Base-by-base conservation (phyloP, 2,888 invertebrate species). In the Dendrolimus houi region DNA sequence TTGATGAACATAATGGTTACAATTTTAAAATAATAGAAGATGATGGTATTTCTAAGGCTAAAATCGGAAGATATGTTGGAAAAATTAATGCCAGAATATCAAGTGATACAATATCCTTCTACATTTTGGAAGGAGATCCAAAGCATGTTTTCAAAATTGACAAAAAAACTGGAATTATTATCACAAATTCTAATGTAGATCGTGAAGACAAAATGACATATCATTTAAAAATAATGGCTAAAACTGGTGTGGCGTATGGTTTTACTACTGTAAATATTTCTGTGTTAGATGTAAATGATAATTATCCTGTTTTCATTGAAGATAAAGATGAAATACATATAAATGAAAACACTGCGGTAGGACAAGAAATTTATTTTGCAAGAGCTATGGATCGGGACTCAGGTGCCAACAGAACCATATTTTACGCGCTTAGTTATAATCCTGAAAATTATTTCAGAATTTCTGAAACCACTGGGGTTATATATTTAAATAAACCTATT, bases 271-370 rank as follows among this genome's bases (percentile, higher is more conserved):
- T 97, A 0, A 96, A 95, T 73, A 93, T 99, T 64, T 94, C 94
- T 1, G 92, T 99, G 7, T 83, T 94, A 53, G 98, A 99, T 85
- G 91, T 97, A 7, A 99, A 99, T 83, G 98, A 99, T 81, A 98
- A 98, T 79, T 93, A 95, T 58, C 99, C 99, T 6, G 91, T 93
- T 62, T 97, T 97, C 80, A 92, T 94, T 29, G 93, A 94, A 71
- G 95, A 95, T 63, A 94, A 94, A 71, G 96, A 96, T 74, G 95
- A 96, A 79, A 94, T 97, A 54, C 92, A 92, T 62, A 91, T 98
- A 59, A 92, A 94, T 13, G 98, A 98, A 89, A 97, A 98, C 79
- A 95, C 96, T 68, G 98, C 98, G 17, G 96, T 98, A 52, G 98
- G 98, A 0, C 97, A 97, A 82, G 97, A 98, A 85, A 95, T 98